phyloP scores from a whole-genome alignment of 1,140 invertebrate genomes.

The Tribolium madens region DNA sequence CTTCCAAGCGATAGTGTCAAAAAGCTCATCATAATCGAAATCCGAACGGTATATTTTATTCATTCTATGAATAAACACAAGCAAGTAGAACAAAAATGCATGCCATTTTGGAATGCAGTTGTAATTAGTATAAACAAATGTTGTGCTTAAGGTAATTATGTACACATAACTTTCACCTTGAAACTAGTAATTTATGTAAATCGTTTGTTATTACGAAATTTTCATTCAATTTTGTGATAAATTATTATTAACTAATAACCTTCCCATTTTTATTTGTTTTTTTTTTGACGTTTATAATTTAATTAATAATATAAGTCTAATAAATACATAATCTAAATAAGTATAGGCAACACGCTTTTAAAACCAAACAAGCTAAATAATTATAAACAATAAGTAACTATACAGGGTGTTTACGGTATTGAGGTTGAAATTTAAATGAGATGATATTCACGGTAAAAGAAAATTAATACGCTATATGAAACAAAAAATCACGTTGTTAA shows the following conservation, averaged over 20 bases:
- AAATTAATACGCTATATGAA: no score
- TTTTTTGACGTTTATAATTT: neutral
- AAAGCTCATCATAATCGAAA: no score
- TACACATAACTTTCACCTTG: neutral
- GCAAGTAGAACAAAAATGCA: neutral
- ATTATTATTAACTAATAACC: neutral
- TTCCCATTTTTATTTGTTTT: neutral
- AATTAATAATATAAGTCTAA: neutral
- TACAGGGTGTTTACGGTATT: no score
- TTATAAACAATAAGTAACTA: no score
- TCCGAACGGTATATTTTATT: no score
- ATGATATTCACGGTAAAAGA: no score
- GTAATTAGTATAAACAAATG: neutral
- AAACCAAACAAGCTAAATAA: no score
- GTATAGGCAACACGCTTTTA: no score
- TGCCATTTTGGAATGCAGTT: neutral
- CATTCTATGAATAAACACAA: no score
- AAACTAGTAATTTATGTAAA: neutral
- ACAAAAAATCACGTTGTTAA: no score
- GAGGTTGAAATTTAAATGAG: no score
- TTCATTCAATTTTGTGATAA: neutral
- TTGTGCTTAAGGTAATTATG: neutral
- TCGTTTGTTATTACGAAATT: neutral
- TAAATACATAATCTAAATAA: neutral
- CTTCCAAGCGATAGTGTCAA: no score